phyloP scores from a whole-genome alignment of 2,888 invertebrate genomes.

The Apantesis nais region DNA sequence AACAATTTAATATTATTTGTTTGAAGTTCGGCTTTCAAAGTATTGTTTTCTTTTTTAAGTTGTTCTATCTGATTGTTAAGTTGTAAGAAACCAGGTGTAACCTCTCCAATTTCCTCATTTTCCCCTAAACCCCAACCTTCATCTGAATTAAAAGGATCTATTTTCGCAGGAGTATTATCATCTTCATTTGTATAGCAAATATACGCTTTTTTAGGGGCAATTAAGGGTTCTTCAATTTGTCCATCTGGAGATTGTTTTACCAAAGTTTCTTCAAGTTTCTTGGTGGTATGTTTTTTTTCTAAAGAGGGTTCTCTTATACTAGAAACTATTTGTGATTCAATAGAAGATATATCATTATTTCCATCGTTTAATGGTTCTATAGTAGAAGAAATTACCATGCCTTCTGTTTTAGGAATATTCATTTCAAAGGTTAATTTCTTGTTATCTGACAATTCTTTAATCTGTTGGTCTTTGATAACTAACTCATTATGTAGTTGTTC shows the following conservation, averaged over 20 bases:
- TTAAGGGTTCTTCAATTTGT: slow-evolving; percentile 65
- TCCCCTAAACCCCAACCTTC: slow-evolving; percentile 79
- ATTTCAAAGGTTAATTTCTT: slow-evolving; percentile 77
- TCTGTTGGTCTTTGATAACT: slow-evolving; percentile 67
- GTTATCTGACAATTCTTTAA: slow-evolving; percentile 70
- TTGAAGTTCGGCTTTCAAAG: slow-evolving; percentile 87
- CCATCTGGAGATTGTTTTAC: slow-evolving; percentile 49
- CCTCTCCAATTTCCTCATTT: slow-evolving; percentile 62
- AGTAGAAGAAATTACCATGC: slow-evolving; percentile 79
- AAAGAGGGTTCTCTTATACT: slow-evolving; percentile 47
- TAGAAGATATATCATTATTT: slow-evolving; percentile 58
- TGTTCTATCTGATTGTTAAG: slow-evolving; percentile 86
- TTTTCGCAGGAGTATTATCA: slow-evolving; percentile 44
- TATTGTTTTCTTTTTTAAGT: slow-evolving; percentile 85
- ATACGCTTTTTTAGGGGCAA: slow-evolving; percentile 84
- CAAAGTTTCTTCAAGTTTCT: slow-evolving; percentile 56
- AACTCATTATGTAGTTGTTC: slow-evolving; percentile 59
- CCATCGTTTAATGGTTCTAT: slow-evolving; percentile 70
- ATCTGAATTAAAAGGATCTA: slow-evolving; percentile 77
- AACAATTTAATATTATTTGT: slow-evolving; percentile 89
- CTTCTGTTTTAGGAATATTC: slow-evolving; percentile 83
- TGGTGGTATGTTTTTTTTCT: slow-evolving; percentile 47
- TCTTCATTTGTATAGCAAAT: slow-evolving; percentile 73
- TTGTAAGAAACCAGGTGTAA: slow-evolving; percentile 79
- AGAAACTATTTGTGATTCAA: slow-evolving; percentile 78